Percentiles rank a stretch among this genome's conserved stretches.
phyloP scores from a whole-genome alignment of 2,888 invertebrate genomes.

The Eucriotettix oculatus region DNA sequence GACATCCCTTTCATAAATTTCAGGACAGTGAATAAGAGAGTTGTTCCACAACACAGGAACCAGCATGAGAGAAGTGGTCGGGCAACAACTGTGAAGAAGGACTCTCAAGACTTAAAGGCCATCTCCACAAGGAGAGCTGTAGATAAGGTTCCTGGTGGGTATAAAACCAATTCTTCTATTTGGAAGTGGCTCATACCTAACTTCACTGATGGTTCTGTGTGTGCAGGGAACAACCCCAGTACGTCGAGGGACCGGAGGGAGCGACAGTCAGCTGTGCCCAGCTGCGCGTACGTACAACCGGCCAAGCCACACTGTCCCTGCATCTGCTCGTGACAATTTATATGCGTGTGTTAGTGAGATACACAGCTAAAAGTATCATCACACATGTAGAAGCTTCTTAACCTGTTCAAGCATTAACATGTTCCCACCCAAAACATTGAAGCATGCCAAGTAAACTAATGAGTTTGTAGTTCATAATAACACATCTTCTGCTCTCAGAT shows the following conservation, averaged over 20 bases:
- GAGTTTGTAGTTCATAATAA: too few species aligned
- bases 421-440: too few species aligned
- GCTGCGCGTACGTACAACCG: constrained; percentile 5
- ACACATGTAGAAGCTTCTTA: too few species aligned
- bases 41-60: background rate
- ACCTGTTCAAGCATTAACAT: too few species aligned
- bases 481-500: too few species aligned
- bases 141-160: too few species aligned
- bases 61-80: background rate
- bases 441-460: too few species aligned
- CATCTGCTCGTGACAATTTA: constrained; percentile 8
- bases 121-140: background rate
- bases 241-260: background rate
- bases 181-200: too few species aligned
- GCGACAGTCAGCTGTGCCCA: background rate
- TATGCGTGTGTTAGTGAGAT: background rate
- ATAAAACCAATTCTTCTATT: too few species aligned
- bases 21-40: too few species aligned
- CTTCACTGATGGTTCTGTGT: background rate
- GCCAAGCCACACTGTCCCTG: constrained; percentile 9
- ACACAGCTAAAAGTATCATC: background rate
- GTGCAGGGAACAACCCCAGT: background rate
- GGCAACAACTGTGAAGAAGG: background rate
- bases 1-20: too few species aligned
- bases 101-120: background rate